Evolutionary conservation across 2,797 vertebrate genomes (phyloP).

Genomic region (Micropoecilia bifurca): DNA sequence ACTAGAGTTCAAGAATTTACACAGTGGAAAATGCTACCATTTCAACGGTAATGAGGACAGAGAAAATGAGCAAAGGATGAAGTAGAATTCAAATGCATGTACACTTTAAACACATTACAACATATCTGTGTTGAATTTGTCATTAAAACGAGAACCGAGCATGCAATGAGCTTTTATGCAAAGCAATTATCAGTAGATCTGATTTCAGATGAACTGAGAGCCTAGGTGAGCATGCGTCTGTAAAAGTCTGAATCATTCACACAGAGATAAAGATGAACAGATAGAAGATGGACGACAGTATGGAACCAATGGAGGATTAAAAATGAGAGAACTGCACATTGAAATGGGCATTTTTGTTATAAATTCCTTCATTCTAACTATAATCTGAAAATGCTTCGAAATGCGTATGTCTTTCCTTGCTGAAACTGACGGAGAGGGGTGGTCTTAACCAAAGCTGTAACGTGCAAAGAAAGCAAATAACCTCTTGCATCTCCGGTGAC

Average conservation of each 20-base stretch:
- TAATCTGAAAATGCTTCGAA: not conserved
- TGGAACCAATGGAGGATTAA: slow-evolving; percentile 39
- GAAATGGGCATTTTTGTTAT: slow-evolving; percentile 76
- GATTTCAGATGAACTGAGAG: slow-evolving; percentile 43
- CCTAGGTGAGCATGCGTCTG: slow-evolving; percentile 60
- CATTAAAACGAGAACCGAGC: slow-evolving; percentile 23
- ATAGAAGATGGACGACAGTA: slow-evolving; percentile 22
- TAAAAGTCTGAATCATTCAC: slow-evolving; percentile 49
- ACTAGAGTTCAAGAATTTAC: slow-evolving; percentile 48
- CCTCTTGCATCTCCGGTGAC: slow-evolving; percentile 32
- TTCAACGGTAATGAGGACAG: slow-evolving; percentile 75
- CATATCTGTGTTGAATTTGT: slow-evolving; percentile 25
- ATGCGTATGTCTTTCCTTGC: not conserved
- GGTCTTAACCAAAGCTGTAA: not conserved
- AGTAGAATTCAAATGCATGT: slow-evolving; percentile 45
- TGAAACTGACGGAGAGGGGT: not conserved
- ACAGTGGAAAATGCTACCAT: slow-evolving; percentile 72
- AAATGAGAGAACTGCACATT: slow-evolving; percentile 58
- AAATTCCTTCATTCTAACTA: slow-evolving; percentile 28
- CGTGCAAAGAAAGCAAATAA: slow-evolving; percentile 4
- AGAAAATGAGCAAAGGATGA: slow-evolving; percentile 62
- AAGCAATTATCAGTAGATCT: slow-evolving; percentile 64
- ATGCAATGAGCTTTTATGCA: slow-evolving; percentile 66
- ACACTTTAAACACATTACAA: slow-evolving; percentile 45
- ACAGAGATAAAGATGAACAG: slow-evolving; percentile 34